These are phyloP conservation scores for Harpagus bidentatus DNA, from an alignment of 2,113 vertebrate genomes.

Conservation along the genomic window DNA sequence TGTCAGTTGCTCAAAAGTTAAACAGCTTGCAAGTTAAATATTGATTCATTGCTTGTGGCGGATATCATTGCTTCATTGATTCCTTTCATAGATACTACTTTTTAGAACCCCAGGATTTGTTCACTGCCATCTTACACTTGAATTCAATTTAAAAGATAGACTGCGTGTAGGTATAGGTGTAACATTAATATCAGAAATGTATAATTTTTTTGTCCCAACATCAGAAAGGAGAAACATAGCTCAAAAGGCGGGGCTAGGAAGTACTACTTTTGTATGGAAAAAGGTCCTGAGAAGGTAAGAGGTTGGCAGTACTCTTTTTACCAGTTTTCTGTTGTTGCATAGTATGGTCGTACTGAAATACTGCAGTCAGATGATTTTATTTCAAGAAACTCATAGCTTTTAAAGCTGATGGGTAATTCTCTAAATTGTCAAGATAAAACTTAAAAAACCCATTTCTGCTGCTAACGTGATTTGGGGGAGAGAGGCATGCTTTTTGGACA, in stretches of 20 bases:
- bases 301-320: background rate
- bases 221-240: background rate
- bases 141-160: background rate
- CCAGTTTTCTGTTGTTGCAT: background rate
- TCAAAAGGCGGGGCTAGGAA: background rate
- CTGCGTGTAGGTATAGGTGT: background rate
- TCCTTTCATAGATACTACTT: background rate
- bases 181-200: background rate
- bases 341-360: background rate
- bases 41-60: background rate
- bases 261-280: background rate
- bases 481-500: background rate
- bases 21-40: background rate
- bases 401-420: background rate
- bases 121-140: background rate
- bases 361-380: background rate
- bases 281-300: background rate
- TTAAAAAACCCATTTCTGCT: background rate
- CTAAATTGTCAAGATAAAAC: background rate
- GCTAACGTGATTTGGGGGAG: background rate
- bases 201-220: rapidly evolving
- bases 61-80: background rate
- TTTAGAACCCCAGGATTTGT: background rate
- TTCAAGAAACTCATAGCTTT: background rate
- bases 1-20: background rate